Base-by-base conservation (phyloP, 2,113 vertebrate genomes). In the Oncorhynchus masou region DNA sequence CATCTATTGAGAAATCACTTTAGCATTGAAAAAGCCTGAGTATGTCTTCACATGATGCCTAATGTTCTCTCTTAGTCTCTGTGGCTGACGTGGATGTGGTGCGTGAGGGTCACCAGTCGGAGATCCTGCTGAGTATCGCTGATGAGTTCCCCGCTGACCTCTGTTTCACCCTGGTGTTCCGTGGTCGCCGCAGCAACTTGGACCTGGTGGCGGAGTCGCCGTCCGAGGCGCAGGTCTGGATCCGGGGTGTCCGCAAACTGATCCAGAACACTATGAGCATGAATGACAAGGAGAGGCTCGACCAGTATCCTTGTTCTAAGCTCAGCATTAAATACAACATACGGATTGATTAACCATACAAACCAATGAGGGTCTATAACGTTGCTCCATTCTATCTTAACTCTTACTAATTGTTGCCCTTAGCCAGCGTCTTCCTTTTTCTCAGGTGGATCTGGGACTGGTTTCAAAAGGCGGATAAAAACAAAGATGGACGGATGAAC, bases 111-210 rank as follows among this genome's bases (percentile, higher is more conserved):
- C 95, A 96, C 65, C 95, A 98, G 84, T 99, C 97, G 0, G 97
- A 99, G 81, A 84, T 97, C 73, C 91, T 99, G 84, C 94, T 93
- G 83, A 95, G 93, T 79, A 89, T 96, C 68, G 92, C 94, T 0
- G 95, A 97, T 6, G 96, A 98, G 79, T 95, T 96, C 29, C 90
- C 94, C 0, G 83, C 96, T 0, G 93, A 96, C 8, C 93, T 92
- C 75, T 98, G 97, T 88, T 98, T 99, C 91, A 99, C 97, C 11
- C 81, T 99, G 19, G 96, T 98, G 83, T 99, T 99, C 88, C 93
- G 95, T 0, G 97, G 97, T 19, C 97, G 97, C 5, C 95, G 95
- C 1, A 91, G 94, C 51, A 99, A 98, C 91, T 90, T 98, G 87
- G 96, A 99, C 88, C 93, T 99, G 0, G 93, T 99, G 67, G 97